phyloP scores from a whole-genome alignment of 2,113 vertebrate species.

The Podocnemis expansa region DNA sequence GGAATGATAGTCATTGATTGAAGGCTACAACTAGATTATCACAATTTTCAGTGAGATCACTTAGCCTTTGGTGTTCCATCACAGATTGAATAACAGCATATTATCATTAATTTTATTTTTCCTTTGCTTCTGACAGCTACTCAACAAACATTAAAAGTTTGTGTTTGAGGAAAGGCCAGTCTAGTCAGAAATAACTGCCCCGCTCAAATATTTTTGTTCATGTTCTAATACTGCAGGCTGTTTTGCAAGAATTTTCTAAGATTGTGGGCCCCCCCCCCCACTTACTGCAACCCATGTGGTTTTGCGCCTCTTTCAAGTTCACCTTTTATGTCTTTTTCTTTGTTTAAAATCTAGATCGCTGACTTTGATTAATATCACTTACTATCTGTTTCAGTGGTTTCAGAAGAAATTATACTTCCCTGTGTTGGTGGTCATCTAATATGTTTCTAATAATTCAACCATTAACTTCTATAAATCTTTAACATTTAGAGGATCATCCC shows the following conservation, averaged over 20 bases:
- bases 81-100: not conserved
- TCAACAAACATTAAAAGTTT: not conserved
- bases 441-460: not conserved
- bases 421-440: not conserved
- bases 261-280: not conserved
- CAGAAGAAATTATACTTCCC: not conserved
- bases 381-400: not conserved
- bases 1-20: not conserved
- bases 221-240: not conserved
- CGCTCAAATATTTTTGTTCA: not conserved
- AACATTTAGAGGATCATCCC: not conserved
- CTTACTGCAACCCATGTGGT: not conserved
- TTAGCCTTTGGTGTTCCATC: not conserved
- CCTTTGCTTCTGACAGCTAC: not conserved
- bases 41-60: not conserved
- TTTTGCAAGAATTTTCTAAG: not conserved
- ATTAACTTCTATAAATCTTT: not conserved
- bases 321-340: not conserved
- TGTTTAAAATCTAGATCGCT: not conserved
- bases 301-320: not conserved
- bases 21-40: not conserved
- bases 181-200: not conserved
- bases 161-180: not conserved
- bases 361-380: not conserved
- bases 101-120: not conserved